Percentiles rank a stretch among this genome's conserved stretches.
These are phyloP conservation scores for Nylanderia fulva DNA, from an alignment of 1,140 invertebrate genomes.

Conservation along the genomic window DNA sequence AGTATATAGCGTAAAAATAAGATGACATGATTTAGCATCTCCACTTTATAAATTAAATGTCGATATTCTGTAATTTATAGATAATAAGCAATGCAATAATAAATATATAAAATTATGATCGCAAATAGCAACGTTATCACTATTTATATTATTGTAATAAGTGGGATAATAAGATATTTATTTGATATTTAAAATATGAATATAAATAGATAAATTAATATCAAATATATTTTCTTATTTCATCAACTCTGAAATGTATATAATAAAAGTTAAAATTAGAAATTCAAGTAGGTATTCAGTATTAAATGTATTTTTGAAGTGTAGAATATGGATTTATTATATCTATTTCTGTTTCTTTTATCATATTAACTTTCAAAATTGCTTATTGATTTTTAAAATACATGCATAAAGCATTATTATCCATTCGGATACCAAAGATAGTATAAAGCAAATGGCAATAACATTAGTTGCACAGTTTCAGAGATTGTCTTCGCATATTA, in stretches of 20 bases:
- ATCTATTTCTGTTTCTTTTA: neutral
- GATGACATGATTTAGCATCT: conserved; percentile 1
- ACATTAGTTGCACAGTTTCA: neutral
- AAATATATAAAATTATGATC: conserved; percentile 4
- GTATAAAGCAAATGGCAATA: neutral
- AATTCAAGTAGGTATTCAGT: neutral
- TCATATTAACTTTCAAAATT: neutral
- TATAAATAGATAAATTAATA: neutral
- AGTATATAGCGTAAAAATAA: neutral
- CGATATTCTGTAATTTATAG: neutral
- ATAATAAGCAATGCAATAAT: conserved; percentile 11
- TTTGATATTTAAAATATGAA: neutral
- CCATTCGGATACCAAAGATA: neutral
- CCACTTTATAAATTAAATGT: conserved; percentile 5
- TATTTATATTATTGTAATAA: neutral
- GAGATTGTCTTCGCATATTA: conserved; percentile 2
- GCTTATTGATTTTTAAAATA: neutral
- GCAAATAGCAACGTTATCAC: neutral
- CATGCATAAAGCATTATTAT: neutral
- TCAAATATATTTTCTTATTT: neutral
- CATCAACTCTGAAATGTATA: neutral
- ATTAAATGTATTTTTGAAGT: neutral
- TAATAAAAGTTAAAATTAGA: neutral
- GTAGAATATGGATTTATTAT: neutral
- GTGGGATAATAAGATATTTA: neutral